Conservation (phyloP, 1,140 invertebrate genomes). For the Anastatus disparis region DNA sequence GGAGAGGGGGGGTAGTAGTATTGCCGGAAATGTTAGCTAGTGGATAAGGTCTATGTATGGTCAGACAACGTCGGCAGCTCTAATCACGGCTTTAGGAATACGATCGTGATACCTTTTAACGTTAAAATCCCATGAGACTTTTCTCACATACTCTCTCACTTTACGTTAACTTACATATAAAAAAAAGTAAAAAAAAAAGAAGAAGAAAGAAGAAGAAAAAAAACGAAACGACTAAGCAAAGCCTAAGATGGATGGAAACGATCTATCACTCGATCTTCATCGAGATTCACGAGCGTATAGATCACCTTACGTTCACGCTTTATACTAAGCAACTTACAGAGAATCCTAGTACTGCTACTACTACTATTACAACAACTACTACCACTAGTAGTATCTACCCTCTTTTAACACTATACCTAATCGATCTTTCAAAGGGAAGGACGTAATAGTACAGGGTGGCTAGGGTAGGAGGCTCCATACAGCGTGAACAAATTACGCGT, state of each 20-base stretch:
- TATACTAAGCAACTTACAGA: conserved; percentile 17
- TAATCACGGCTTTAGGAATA: not conserved
- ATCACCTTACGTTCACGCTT: not conserved
- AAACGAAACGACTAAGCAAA: conserved; percentile 2
- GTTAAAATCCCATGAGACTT: not conserved
- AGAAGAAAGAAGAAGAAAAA: not conserved
- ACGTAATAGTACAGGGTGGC: not conserved
- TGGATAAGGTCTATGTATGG: not conserved
- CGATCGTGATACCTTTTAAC: no score
- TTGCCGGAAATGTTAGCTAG: not conserved
- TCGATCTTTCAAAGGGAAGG: conserved; percentile 4
- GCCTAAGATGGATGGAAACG: conserved; percentile 20
- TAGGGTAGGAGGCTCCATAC: conserved; percentile 5
- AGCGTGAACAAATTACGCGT: conserved; percentile 21
- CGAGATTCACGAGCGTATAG: conserved; percentile 11
- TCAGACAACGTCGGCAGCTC: not conserved
- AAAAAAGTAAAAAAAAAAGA: no score
- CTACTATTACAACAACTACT: no score
- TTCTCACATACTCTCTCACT: no score
- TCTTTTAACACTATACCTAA: conserved; percentile 14
- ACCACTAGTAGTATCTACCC: no score
- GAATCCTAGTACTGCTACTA: no score
- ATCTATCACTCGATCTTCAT: conserved; percentile 31
- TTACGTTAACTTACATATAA: no score
- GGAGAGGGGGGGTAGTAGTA: no score